Evolutionary conservation across 2,113 vertebrate genomes (phyloP), one percentile per base, ranked within the genome.

Genomic region (Rana temporaria): DNA sequence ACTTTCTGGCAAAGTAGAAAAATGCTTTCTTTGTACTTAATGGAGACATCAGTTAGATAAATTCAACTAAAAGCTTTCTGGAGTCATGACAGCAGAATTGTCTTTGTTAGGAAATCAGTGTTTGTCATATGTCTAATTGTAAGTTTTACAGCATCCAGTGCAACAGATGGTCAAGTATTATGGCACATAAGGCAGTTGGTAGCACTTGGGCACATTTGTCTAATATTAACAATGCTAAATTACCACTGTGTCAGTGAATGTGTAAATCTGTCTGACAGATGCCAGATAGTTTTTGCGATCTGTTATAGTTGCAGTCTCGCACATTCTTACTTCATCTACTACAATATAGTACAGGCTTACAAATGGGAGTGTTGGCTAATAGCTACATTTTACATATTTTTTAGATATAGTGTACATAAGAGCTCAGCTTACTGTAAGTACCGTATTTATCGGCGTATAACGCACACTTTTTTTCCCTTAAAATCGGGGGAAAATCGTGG

Each of bases 141-240:
- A n/a, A 34, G 70, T 66, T 74, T 18, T 34, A 48, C 42, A 66
- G 20, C 18, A 67, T 65, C n/a, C 42, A 48, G 42, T 6, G 71
- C 22, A 72, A 84, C 20, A 81, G 24, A 34, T 64, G 70, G 22
- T 38, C n/a, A 20, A 75, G 19, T 26, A n/a, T 32, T 16, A 15
- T 64, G 53, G 26, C 59, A 30, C 62, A 52, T n/a, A 30, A n/a
- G 26, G 67, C 26, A 20, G 22, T 80, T 11, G 0, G 0, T 6
- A 55, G 22, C 56, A 55, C 72, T 70, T 42, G 62, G 75, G 68
- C 85, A 73, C 0, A 1, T 20, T 0, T 68, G 66, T 57, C 34
- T 38, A 12, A 0, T 42, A 19, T 1, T 19, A 30, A 26, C 48
- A 55, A 26, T 22, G 76, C 81, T 63, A 75, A 53, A 74, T 65